Conservation (phyloP, 2,888 invertebrate genomes). For the Eutolmus rufibarbis region DNA sequence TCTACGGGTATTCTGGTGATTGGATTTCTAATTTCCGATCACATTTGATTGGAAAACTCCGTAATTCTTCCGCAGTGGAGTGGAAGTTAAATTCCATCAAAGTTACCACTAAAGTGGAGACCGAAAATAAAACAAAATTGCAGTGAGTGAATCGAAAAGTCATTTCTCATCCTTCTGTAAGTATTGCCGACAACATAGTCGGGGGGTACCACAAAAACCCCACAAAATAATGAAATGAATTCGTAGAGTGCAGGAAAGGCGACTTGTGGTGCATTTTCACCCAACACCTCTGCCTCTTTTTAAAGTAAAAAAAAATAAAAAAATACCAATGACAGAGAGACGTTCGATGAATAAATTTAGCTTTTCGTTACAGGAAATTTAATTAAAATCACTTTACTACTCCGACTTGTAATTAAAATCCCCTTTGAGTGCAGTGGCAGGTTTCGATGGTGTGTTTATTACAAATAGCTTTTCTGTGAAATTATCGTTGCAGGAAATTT, state of each 20-base stretch:
- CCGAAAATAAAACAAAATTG: not conserved
- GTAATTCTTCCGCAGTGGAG: not conserved
- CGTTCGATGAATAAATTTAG: slow-evolving; percentile 19
- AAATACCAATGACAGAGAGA: not conserved
- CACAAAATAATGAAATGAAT: not conserved
- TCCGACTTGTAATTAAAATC: slow-evolving; percentile 14
- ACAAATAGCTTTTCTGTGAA: not conserved
- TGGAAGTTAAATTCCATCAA: not conserved
- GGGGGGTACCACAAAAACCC: not conserved
- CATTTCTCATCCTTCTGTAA: not conserved
- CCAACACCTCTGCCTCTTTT: not conserved
- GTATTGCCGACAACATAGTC: not conserved
- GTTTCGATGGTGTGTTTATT: not conserved
- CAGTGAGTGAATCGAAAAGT: not conserved
- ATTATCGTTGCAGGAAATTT: not conserved
- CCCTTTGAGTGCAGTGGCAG: not conserved
- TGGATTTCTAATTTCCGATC: not conserved
- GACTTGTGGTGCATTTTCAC: not conserved
- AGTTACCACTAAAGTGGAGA: not conserved
- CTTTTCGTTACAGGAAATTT: slow-evolving; percentile 3
- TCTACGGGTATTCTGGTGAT: not conserved
- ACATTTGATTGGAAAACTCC: not conserved
- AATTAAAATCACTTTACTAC: slow-evolving; percentile 12
- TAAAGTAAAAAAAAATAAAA: not conserved
- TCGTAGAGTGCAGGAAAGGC: not conserved